Percentiles rank a stretch among this genome's conserved stretches.
These are phyloP conservation scores for Microtus ochrogaster DNA, from an alignment of 2,113 vertebrate genomes.

Conservation along the genomic window DNA sequence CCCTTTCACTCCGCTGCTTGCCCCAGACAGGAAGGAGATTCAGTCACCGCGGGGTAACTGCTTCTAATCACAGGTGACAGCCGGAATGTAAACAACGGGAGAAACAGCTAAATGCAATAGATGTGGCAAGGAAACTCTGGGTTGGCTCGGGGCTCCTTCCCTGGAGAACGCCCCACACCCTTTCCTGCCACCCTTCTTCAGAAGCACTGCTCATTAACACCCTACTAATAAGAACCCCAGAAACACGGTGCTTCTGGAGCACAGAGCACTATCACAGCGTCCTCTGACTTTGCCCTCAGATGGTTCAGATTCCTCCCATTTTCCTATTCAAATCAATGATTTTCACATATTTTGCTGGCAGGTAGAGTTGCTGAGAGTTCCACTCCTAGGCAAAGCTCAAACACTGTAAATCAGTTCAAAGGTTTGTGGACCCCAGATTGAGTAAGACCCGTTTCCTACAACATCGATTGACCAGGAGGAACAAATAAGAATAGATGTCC, in stretches of 20 bases:
- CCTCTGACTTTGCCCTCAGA: not conserved
- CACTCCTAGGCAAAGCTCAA: not conserved
- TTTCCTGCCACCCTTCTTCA: slow-evolving; percentile 24
- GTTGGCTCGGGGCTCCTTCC: not conserved
- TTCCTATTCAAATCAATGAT: slow-evolving; percentile 37
- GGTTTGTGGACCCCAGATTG: not conserved
- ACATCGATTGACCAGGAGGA: not conserved
- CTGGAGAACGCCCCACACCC: not conserved
- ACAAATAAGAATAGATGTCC: not conserved
- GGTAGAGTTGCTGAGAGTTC: not conserved
- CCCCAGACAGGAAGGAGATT: slow-evolving; percentile 57
- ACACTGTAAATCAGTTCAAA: not conserved
- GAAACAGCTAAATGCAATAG: slow-evolving; percentile 66
- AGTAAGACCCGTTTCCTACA: slow-evolving; percentile 41
- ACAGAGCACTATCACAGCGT: not conserved
- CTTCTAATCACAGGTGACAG: slow-evolving; percentile 78
- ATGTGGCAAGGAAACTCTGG: slow-evolving; percentile 19
- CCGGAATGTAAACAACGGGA: slow-evolving; percentile 74
- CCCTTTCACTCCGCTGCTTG: not conserved
- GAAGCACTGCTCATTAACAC: not conserved
- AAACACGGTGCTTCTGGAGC: not conserved
- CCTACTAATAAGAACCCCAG: not conserved
- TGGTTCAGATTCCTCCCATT: slow-evolving; percentile 16
- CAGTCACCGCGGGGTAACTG: slow-evolving; percentile 55
- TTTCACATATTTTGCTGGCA: not conserved